phyloP scores from a whole-genome alignment of 2,113 vertebrate species.

The Alces alces region DNA sequence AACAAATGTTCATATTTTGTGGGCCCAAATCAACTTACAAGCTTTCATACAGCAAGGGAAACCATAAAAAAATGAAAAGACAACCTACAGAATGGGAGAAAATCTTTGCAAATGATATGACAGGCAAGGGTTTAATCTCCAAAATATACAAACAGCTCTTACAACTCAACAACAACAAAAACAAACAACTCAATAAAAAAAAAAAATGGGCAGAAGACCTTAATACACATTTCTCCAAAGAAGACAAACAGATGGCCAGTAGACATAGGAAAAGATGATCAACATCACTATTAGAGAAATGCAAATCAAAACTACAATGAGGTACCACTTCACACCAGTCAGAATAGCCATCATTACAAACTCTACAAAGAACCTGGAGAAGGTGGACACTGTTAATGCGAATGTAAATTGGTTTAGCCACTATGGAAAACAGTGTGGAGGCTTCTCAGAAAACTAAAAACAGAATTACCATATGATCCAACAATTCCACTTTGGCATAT shows the following conservation, averaged over 20 bases:
- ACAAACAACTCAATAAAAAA: neutral
- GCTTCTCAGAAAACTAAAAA: neutral
- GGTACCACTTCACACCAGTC: neutral
- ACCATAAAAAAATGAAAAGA: neutral
- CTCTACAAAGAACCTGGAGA: neutral
- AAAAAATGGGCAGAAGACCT: neutral
- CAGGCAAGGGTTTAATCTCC: neutral
- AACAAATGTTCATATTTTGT: neutral
- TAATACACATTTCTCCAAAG: neutral
- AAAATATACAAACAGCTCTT: neutral
- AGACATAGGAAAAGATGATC: neutral
- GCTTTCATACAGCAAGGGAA: neutral
- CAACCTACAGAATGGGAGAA: neutral
- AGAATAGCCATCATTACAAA: neutral
- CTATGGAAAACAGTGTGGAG: neutral
- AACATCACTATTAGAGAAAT: neutral
- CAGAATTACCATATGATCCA: neutral
- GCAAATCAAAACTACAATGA: neutral
- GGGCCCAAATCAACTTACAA: neutral
- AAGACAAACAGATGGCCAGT: neutral
- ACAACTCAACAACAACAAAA: neutral
- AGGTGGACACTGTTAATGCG: neutral
- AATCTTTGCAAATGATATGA: neutral
- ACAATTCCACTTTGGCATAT: neutral
- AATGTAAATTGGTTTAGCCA: neutral